Conservation (phyloP, 2,797 vertebrate species). For the Bradypodion pumilum region DNA sequence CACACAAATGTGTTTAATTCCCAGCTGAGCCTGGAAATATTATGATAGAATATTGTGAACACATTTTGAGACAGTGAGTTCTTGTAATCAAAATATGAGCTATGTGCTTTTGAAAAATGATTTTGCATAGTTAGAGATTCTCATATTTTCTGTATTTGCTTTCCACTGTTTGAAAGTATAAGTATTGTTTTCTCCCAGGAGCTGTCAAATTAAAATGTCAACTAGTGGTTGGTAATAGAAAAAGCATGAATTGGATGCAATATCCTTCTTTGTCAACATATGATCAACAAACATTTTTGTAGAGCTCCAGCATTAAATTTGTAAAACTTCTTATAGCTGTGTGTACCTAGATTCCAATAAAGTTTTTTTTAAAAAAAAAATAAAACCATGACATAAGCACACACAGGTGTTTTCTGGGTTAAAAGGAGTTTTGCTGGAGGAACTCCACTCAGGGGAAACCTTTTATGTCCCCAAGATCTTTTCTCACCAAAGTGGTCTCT, state of each 20-base stretch:
- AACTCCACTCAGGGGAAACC: too few species aligned
- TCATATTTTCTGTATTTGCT: constrained; percentile 12
- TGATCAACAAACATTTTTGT: constrained; percentile 13
- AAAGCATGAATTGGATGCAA: constrained; percentile 28
- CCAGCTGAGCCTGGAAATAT: constrained; percentile 14
- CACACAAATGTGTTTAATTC: constrained; percentile 27
- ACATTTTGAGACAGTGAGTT: background rate
- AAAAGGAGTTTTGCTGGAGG: too few species aligned
- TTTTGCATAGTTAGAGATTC: background rate
- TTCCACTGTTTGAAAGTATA: constrained; percentile 2
- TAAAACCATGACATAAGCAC: too few species aligned
- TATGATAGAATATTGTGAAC: constrained; percentile 24
- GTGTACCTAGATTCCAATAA: background rate
- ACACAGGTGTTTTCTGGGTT: too few species aligned
- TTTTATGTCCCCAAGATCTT: too few species aligned
- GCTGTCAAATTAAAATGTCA: constrained; percentile 35
- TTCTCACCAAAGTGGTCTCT: too few species aligned
- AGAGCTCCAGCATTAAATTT: constrained; percentile 46
- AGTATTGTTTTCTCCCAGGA: constrained; percentile 6
- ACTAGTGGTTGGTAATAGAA: constrained; percentile 41
- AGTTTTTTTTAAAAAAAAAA: too few species aligned
- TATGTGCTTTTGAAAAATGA: constrained; percentile 12
- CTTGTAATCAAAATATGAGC: constrained; percentile 24
- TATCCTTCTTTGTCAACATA: constrained; percentile 39
- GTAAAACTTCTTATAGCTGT: constrained; percentile 43